These are phyloP conservation scores for Notothenia coriiceps DNA, from an alignment of 2,113 vertebrate species.

Conservation along the genomic window DNA sequence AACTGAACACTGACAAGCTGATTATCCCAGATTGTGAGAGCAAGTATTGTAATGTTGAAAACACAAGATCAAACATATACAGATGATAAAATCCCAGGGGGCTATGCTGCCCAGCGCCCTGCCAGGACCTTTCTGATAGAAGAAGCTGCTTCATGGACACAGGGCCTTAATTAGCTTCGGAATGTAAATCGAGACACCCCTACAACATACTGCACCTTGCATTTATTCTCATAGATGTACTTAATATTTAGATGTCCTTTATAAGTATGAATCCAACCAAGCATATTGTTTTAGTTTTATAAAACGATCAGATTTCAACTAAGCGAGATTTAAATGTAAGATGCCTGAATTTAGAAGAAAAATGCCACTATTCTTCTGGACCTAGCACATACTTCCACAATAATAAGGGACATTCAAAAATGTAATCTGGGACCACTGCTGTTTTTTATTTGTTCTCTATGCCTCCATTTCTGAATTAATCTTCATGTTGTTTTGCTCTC, in stretches of 20 bases:
- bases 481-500: constrained; percentile 15
- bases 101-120: no score
- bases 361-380: constrained; percentile 16
- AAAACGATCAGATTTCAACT: not conserved
- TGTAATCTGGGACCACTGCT: constrained; percentile 15
- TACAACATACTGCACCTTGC: not conserved
- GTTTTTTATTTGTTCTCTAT: not conserved
- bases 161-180: no score
- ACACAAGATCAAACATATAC: no score
- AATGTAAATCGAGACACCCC: no score
- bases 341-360: constrained; percentile 16
- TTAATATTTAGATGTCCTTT: not conserved
- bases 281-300: not conserved
- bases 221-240: not conserved
- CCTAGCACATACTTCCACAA: constrained; percentile 2
- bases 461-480: constrained; percentile 16
- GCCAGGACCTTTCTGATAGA: no score
- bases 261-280: not conserved
- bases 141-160: no score
- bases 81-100: no score
- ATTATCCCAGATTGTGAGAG: no score
- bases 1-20: no score
- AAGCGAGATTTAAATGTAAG: not conserved
- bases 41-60: no score
- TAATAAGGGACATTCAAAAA: constrained; percentile 14